Evolutionary conservation across 1,140 invertebrate genomes (phyloP).

Genomic region (Grapholita molesta): DNA sequence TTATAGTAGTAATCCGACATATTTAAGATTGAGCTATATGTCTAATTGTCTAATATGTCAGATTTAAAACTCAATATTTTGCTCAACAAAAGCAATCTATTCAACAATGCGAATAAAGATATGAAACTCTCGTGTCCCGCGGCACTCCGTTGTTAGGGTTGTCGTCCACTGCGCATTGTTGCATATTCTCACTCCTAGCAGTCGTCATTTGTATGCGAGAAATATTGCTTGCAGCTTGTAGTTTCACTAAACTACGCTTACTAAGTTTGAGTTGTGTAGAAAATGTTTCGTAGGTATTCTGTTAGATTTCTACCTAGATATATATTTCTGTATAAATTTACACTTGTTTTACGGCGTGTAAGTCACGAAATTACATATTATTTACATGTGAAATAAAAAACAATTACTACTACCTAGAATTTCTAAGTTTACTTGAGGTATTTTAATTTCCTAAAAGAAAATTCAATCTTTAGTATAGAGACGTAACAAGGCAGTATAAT

Average conservation of each 20-base stretch:
- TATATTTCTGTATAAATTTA: neutral
- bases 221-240: neutral
- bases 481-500: no score
- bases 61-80: neutral
- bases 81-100: constrained; percentile 13
- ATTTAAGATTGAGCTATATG: no score
- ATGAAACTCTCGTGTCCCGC: neutral
- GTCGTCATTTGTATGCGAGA: neutral
- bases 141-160: neutral
- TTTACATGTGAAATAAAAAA: no score
- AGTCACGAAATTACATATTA: no score
- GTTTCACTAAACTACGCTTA: neutral
- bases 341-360: no score
- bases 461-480: no score
- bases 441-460: no score
- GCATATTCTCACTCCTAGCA: neutral
- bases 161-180: neutral
- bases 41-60: neutral
- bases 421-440: no score
- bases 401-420: no score
- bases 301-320: neutral
- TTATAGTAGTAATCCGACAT: no score
- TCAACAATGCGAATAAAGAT: constrained; percentile 8
- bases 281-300: neutral
- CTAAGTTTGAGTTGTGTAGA: neutral